Conservation (phyloP, 2,797 vertebrate species). For the Pelochelys cantorii region DNA sequence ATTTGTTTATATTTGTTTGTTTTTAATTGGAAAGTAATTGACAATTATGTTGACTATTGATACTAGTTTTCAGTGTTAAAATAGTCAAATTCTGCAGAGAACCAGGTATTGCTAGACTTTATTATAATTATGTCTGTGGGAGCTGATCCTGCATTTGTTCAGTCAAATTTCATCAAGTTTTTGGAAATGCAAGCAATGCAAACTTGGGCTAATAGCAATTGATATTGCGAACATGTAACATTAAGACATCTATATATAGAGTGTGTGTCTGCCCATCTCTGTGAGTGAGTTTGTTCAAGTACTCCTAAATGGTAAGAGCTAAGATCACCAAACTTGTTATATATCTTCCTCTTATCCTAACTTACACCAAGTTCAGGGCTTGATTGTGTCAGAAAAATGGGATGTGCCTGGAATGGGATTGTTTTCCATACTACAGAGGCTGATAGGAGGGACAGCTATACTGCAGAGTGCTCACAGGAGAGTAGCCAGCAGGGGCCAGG, state of each 20-base stretch:
- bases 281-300: too few species aligned
- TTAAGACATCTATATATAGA: too few species aligned
- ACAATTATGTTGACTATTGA: constrained; percentile 7
- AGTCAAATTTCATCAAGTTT: constrained; percentile 20
- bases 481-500: too few species aligned
- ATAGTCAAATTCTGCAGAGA: background rate
- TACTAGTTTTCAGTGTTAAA: constrained; percentile 31
- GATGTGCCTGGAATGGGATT: too few species aligned
- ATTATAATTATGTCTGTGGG: background rate
- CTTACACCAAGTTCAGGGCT: too few species aligned
- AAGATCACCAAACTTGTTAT: too few species aligned
- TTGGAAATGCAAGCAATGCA: background rate
- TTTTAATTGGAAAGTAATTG: constrained; percentile 32
- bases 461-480: background rate
- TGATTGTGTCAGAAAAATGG: too few species aligned
- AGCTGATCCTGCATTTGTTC: constrained; percentile 5
- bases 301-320: too few species aligned
- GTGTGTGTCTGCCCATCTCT: too few species aligned
- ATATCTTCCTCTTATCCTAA: too few species aligned
- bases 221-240: background rate
- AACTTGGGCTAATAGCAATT: background rate
- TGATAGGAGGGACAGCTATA: too few species aligned
- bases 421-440: too few species aligned
- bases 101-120: background rate
- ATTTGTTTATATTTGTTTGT: background rate